Evolutionary conservation across 2,113 vertebrate genomes (phyloP).

Genomic region (Lucifuga dentata): DNA sequence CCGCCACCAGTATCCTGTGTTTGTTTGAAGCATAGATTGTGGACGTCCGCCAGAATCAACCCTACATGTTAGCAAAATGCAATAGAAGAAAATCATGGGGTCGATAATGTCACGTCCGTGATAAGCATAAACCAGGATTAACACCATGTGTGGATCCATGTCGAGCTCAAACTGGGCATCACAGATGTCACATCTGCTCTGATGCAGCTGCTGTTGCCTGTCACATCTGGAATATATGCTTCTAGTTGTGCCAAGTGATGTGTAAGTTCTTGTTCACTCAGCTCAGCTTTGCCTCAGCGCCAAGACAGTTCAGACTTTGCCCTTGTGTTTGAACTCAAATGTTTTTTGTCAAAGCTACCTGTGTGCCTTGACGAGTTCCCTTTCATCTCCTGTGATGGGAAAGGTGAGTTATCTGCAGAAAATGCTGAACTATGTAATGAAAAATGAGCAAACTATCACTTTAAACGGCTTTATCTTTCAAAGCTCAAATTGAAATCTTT

Average conservation of each 20-base stretch:
- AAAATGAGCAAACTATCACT: slow-evolving; percentile 63
- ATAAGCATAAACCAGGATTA: no score
- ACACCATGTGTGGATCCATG: no score
- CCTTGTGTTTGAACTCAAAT: slow-evolving; percentile 46
- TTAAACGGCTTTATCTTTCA: slow-evolving; percentile 71
- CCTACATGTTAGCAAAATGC: no score
- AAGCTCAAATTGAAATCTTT: slow-evolving; percentile 73
- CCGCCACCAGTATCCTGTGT: no score
- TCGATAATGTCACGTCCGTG: no score
- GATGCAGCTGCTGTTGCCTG: no score
- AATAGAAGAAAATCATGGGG: no score
- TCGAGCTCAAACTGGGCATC: no score
- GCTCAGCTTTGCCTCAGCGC: not conserved
- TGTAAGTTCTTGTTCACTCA: no score
- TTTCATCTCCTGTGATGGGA: slow-evolving; percentile 60
- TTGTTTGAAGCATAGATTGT: no score
- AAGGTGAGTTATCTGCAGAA: slow-evolving; percentile 65
- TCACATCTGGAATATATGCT: not conserved
- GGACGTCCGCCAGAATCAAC: no score
- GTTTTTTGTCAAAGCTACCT: slow-evolving; percentile 62
- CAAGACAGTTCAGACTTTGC: slow-evolving; percentile 9
- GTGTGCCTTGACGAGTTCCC: slow-evolving; percentile 46
- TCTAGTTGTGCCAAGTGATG: not conserved
- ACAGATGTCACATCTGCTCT: no score
- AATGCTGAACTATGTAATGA: slow-evolving; percentile 45